phyloP scores from a whole-genome alignment of 2,888 invertebrate species.

The Ennomos fuscantarius region DNA sequence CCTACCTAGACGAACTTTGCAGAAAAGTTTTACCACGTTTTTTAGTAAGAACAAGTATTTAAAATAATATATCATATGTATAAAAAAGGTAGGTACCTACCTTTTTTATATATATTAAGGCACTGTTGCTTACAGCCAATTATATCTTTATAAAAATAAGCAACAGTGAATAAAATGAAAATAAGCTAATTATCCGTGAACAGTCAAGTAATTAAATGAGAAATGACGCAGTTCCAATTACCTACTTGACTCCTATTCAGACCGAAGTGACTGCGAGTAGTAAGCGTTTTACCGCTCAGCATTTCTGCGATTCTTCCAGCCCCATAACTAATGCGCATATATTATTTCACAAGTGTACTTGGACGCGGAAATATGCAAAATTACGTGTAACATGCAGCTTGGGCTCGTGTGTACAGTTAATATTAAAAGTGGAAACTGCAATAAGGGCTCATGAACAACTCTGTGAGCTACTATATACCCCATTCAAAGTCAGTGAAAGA shows the following conservation, averaged over 20 bases:
- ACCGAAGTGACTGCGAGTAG: conserved; percentile 28
- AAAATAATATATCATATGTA: no score
- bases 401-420: conserved; percentile 61
- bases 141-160: not conserved
- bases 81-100: no score
- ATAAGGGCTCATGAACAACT: conserved; percentile 50
- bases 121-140: no score
- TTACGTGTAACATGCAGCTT: conserved; percentile 59
- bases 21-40: no score
- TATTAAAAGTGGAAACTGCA: conserved; percentile 66
- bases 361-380: conserved; percentile 67
- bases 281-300: conserved; percentile 45
- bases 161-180: conserved; percentile 2
- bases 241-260: conserved; percentile 42
- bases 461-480: not conserved
- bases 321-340: conserved; percentile 70
- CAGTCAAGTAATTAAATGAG: conserved; percentile 29
- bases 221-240: conserved; percentile 32
- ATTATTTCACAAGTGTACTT: conserved; percentile 65
- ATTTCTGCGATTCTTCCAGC: conserved; percentile 55
- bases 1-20: no score
- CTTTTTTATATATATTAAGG: no score
- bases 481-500: conserved; percentile 7
- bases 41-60: no score
- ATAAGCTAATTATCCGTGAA: conserved; percentile 7